Evolutionary conservation across 1,140 invertebrate genomes (phyloP).

Genomic region (Drosophila ficusphila): DNA sequence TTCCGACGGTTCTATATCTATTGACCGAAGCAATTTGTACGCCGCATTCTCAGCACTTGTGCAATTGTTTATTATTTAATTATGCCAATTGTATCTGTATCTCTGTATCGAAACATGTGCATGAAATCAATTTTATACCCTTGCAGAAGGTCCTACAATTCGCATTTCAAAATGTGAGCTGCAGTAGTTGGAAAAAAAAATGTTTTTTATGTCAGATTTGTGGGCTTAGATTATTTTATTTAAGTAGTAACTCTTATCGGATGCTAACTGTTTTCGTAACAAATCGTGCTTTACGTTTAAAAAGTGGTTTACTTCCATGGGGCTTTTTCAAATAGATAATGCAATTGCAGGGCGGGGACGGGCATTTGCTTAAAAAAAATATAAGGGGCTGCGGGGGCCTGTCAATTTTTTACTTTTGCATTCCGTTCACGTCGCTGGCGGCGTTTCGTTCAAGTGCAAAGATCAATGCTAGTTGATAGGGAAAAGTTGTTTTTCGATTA

Average conservation of each 20-base stretch:
- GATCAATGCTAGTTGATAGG: slow-evolving; percentile 64
- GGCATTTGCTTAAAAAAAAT: slow-evolving; percentile 12
- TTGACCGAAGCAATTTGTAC: slow-evolving; percentile 41
- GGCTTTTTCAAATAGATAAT: slow-evolving; percentile 14
- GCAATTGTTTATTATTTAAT: slow-evolving; percentile 69
- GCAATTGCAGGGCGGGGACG: slow-evolving; percentile 3
- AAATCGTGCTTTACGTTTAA: slow-evolving; percentile 26
- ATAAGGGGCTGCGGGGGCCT: slow-evolving; percentile 8
- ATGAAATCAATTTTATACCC: slow-evolving; percentile 23
- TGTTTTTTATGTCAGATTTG: background rate
- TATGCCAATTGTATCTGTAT: slow-evolving; percentile 46
- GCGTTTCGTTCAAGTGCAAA: slow-evolving; percentile 46
- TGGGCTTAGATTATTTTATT: background rate
- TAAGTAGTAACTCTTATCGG: background rate
- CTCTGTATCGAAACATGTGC: slow-evolving; percentile 13
- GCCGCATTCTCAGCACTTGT: slow-evolving; percentile 42
- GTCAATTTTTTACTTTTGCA: slow-evolving; percentile 24
- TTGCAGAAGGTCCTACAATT: background rate
- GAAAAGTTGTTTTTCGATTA: slow-evolving; percentile 54
- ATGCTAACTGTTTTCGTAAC: slow-evolving; percentile 11
- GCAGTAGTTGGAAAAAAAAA: no score
- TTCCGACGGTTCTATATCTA: slow-evolving; percentile 27
- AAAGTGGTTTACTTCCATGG: slow-evolving; percentile 3
- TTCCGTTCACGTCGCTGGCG: slow-evolving; percentile 19
- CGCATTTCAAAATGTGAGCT: background rate